Conservation (phyloP, 2,113 vertebrate genomes). For the Onychorhynchus coronatus region DNA sequence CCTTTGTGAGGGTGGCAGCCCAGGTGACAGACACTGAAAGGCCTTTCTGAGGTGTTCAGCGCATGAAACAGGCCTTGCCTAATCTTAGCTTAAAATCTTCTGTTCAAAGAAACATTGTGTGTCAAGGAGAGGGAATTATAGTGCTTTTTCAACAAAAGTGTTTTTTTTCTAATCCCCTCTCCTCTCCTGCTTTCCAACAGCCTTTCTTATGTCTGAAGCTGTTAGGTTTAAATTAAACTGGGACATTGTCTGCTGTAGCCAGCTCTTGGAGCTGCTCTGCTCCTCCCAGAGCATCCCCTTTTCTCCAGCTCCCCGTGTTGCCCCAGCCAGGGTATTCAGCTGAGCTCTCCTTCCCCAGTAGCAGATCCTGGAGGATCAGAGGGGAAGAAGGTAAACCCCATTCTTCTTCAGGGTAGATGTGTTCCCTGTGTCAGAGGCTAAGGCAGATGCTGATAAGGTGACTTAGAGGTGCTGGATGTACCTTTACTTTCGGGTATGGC, state of each 20-base stretch:
- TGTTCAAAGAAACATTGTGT: conserved; percentile 41
- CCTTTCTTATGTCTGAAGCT: conserved; percentile 8
- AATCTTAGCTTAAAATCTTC: conserved; percentile 35
- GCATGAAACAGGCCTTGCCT: neutral
- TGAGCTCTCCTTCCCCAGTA: neutral
- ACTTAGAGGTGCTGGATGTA: neutral
- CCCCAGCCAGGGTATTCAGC: neutral
- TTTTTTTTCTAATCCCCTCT: conserved; percentile 6
- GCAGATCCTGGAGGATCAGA: neutral
- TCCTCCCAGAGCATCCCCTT: neutral
- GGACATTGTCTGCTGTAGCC: conserved; percentile 1
- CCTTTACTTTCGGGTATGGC: neutral
- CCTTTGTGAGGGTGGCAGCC: neutral
- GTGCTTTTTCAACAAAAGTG: neutral
- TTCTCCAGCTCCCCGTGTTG: neutral
- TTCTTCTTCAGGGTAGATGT: neutral
- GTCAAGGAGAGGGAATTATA: conserved; percentile 16
- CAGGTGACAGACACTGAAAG: conserved; percentile 34
- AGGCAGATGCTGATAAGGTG: neutral
- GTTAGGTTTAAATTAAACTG: conserved; percentile 27
- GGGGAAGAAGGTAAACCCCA: neutral
- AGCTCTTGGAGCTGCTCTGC: neutral
- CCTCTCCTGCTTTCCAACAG: neutral
- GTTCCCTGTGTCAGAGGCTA: neutral
- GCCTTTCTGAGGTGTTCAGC: conserved; percentile 16